Evolutionary conservation across 2,888 invertebrate species (phyloP).

Genomic region (Ryuthela nishihirai): DNA sequence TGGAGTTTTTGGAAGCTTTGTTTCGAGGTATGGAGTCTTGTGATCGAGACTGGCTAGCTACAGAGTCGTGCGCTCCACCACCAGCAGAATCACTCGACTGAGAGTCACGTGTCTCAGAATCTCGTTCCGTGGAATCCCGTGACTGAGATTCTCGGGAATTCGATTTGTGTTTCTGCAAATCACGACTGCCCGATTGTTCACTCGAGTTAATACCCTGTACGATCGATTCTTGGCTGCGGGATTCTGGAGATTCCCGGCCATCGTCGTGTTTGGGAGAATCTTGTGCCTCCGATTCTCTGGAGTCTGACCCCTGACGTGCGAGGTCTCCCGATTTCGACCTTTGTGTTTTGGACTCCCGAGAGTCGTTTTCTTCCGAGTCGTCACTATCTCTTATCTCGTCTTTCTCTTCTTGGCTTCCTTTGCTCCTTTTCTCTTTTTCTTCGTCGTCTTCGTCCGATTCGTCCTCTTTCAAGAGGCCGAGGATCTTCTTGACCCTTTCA

Average conservation of each 20-base stretch:
- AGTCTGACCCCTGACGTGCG: conserved; percentile 20
- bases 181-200: no score
- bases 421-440: no score
- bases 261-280: conserved; percentile 21
- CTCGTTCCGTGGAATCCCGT: no score
- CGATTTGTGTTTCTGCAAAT: no score
- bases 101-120: conserved; percentile 13
- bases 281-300: conserved; percentile 10
- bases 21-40: conserved; percentile 23
- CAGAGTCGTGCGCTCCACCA: conserved; percentile 24
- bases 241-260: no score
- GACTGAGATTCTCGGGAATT: conserved; percentile 12
- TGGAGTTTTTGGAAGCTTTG: no score
- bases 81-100: conserved; percentile 10
- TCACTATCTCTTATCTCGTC: conserved; percentile 10
- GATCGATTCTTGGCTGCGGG: no score
- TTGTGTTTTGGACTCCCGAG: no score
- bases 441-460: conserved; percentile 19
- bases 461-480: conserved; percentile 16
- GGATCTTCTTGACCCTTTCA: conserved; percentile 15
- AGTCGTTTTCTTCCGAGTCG: conserved; percentile 14
- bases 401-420: conserved; percentile 24
- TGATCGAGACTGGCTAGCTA: conserved; percentile 13
- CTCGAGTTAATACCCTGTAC: no score
- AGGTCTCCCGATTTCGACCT: no score